A percentile compares a stretch with the other conserved stretches of the same genome.
These are phyloP conservation scores for Drosophila bipectinata DNA, from an alignment of 1,140 invertebrate genomes.

Conservation along the genomic window DNA sequence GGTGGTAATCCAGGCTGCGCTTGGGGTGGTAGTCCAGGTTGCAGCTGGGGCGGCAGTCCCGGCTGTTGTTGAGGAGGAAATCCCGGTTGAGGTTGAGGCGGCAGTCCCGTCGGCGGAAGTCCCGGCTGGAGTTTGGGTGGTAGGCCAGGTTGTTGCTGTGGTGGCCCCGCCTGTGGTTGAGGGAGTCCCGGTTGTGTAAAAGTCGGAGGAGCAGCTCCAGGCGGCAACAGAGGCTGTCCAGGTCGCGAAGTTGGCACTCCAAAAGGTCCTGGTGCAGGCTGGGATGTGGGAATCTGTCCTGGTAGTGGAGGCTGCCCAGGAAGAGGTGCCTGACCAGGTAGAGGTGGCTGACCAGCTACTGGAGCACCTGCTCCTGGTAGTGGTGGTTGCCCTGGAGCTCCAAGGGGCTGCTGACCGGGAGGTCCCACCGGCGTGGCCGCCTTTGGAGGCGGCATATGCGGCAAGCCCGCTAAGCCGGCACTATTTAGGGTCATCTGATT, in stretches of 20 bases:
- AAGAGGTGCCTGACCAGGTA: conserved; percentile 18
- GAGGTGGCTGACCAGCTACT: conserved; percentile 10
- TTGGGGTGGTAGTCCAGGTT: conserved; percentile 15
- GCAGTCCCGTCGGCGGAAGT: neutral
- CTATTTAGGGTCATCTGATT: conserved; percentile 82
- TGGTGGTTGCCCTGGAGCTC: neutral
- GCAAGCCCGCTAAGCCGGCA: conserved; percentile 68
- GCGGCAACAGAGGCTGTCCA: conserved; percentile 36
- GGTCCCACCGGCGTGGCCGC: conserved; percentile 24
- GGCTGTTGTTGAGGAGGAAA: conserved; percentile 31
- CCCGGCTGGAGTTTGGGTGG: conserved; percentile 7
- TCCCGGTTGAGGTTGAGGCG: conserved; percentile 10
- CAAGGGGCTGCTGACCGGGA: conserved; percentile 15
- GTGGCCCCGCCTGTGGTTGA: conserved; percentile 29
- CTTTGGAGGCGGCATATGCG: conserved; percentile 73
- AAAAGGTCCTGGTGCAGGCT: conserved; percentile 20
- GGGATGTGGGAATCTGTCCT: conserved; percentile 42
- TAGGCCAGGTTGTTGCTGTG: conserved; percentile 13
- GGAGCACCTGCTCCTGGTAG: conserved; percentile 4
- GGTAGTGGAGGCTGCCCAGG: conserved; percentile 12
- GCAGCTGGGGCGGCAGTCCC: conserved; percentile 10
- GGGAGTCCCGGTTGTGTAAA: conserved; percentile 36
- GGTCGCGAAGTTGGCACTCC: conserved; percentile 31
- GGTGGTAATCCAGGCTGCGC: conserved; percentile 34
- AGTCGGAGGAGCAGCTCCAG: conserved; percentile 14